Percentiles rank a stretch among this genome's conserved stretches.
Conservation (phyloP, 2,888 invertebrate genomes). For the Galerucella nymphaeae region DNA sequence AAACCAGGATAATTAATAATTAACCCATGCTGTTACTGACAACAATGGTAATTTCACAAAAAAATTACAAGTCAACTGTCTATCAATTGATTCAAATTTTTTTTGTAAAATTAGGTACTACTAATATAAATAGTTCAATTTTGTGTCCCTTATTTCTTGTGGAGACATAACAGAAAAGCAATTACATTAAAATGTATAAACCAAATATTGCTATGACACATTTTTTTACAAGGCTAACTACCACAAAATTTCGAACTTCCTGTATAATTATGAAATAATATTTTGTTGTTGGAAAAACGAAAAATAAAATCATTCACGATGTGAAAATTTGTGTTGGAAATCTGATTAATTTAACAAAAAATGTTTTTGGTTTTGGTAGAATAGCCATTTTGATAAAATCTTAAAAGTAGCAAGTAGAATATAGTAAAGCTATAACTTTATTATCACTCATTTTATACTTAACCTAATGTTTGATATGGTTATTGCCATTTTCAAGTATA, state of each 20-base stretch:
- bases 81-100: neutral
- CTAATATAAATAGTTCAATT: neutral
- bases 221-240: slow-evolving; percentile 6
- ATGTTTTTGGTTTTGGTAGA: neutral
- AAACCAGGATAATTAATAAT: neutral
- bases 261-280: too few species aligned
- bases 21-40: neutral
- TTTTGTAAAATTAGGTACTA: neutral
- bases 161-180: slow-evolving; percentile 12
- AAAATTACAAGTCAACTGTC: neutral
- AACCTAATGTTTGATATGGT: slow-evolving; percentile 52
- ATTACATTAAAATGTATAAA: slow-evolving; percentile 7
- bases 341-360: neutral
- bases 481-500: slow-evolving; percentile 65
- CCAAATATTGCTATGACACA: slow-evolving; percentile 15
- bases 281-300: too few species aligned
- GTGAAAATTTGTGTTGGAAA: neutral
- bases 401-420: slow-evolving; percentile 4
- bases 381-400: neutral
- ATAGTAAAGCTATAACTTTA: slow-evolving; percentile 13
- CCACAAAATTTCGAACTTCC: neutral
- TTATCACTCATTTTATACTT: slow-evolving; percentile 18
- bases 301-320: neutral
- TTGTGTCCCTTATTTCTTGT: neutral
- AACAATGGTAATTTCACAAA: neutral